phyloP scores from a whole-genome alignment of 2,113 vertebrate species.

The Phainopepla nitens region DNA sequence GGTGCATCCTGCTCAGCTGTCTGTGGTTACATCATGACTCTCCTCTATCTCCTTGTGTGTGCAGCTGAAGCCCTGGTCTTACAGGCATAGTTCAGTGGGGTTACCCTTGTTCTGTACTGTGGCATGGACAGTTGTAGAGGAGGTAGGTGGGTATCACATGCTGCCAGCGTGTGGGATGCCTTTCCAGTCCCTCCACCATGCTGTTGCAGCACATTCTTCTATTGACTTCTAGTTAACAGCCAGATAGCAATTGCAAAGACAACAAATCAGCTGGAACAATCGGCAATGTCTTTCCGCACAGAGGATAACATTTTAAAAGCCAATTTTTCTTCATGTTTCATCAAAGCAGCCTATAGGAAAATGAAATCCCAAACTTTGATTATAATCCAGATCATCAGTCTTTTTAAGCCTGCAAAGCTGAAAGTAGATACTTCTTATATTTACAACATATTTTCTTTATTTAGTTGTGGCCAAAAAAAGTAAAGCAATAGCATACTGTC shows the following conservation, averaged over 20 bases:
- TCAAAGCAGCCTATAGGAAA: constrained; percentile 5
- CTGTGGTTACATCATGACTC: background rate
- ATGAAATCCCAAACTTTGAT: background rate
- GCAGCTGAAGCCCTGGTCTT: background rate
- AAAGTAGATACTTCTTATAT: constrained; percentile 13
- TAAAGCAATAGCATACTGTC: background rate
- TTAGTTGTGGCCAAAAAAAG: background rate
- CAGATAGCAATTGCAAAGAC: background rate
- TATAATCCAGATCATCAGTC: background rate
- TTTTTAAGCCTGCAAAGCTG: constrained; percentile 10
- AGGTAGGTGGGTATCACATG: background rate
- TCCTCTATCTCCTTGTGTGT: background rate
- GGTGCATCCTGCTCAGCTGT: background rate
- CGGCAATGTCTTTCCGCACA: background rate
- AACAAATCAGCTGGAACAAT: background rate
- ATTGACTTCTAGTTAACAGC: background rate
- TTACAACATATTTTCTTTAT: constrained; percentile 23
- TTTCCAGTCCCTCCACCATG: background rate
- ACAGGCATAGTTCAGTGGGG: background rate
- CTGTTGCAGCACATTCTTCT: background rate
- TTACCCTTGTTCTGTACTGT: fast-evolving
- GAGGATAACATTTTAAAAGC: background rate
- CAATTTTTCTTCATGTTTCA: background rate
- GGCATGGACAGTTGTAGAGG: background rate
- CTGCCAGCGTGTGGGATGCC: background rate